Evolutionary conservation across 2,888 invertebrate genomes (phyloP).

Genomic region (Scrobipalpa atriplicella): DNA sequence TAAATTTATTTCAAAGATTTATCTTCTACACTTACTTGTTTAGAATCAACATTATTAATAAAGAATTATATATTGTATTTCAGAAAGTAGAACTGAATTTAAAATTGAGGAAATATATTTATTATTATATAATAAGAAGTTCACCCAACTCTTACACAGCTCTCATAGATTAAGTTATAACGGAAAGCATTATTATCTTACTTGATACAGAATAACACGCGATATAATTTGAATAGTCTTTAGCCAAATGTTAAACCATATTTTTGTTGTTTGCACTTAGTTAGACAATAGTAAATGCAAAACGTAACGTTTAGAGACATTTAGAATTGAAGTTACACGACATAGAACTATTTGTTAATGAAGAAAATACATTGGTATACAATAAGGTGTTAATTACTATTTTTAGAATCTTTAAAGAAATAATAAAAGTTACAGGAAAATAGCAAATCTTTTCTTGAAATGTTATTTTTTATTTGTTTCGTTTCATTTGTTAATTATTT

Average conservation of each 20-base stretch:
- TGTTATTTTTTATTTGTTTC: slow-evolving; percentile 61
- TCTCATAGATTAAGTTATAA: slow-evolving; percentile 44
- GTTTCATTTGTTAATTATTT: slow-evolving; percentile 52
- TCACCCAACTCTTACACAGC: slow-evolving; percentile 33
- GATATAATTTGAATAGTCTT: slow-evolving; percentile 57
- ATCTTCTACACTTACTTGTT: slow-evolving; percentile 17
- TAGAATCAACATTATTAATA: slow-evolving; percentile 5
- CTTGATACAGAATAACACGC: slow-evolving; percentile 52
- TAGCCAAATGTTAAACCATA: slow-evolving; percentile 72
- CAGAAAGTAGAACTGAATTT: slow-evolving; percentile 15
- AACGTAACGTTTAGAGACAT: slow-evolving; percentile 75
- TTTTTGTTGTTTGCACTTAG: slow-evolving; percentile 77
- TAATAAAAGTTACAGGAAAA: slow-evolving; percentile 81
- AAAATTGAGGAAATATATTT: slow-evolving; percentile 7
- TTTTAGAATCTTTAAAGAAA: slow-evolving; percentile 82
- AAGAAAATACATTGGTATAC: slow-evolving; percentile 75
- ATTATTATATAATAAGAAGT: slow-evolving; percentile 30
- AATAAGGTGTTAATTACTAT: slow-evolving; percentile 83
- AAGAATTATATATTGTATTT: neutral
- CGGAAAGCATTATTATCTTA: slow-evolving; percentile 42
- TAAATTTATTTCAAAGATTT: slow-evolving; percentile 5
- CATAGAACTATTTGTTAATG: slow-evolving; percentile 67
- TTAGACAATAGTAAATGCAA: slow-evolving; percentile 79
- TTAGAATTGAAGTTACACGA: slow-evolving; percentile 74
- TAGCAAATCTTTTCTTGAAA: slow-evolving; percentile 64